These are phyloP conservation scores for Embidobia sp. DNA, from an alignment of 2,888 invertebrate species.

Conservation along the genomic window DNA sequence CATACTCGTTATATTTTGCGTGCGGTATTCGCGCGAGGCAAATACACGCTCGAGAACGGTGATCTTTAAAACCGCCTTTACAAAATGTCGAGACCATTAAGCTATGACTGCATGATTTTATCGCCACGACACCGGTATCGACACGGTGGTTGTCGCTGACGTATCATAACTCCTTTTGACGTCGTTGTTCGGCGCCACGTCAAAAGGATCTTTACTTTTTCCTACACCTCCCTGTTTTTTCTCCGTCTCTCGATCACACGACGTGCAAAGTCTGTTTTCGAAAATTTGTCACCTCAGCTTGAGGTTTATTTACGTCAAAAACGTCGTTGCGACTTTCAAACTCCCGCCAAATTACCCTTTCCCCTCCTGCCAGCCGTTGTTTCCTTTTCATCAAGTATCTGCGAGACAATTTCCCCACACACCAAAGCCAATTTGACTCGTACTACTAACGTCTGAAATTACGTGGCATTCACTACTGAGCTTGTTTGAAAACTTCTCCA, in stretches of 20 bases:
- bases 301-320: no score
- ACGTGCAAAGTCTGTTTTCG: no score
- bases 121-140: conserved; percentile 40
- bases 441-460: conserved; percentile 23
- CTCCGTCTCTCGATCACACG: no score
- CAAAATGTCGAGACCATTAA: conserved; percentile 68
- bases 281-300: no score
- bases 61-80: conserved; percentile 63
- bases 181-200: conserved; percentile 63
- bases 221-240: conserved; percentile 9
- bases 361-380: no score
- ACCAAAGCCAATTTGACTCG: conserved; percentile 11
- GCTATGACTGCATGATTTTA: conserved; percentile 57
- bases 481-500: conserved; percentile 7
- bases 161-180: conserved; percentile 67
- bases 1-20: conserved; percentile 8
- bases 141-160: conserved; percentile 68
- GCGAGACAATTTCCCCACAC: no score
- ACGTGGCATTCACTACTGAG: conserved; percentile 23
- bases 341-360: no score
- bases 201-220: conserved; percentile 51
- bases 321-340: no score
- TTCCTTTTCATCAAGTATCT: no score
- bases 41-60: conserved; percentile 40
- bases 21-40: conserved; percentile 9